phyloP scores from a whole-genome alignment of 2,797 vertebrate genomes.

The Epinephelus malabaricus region DNA sequence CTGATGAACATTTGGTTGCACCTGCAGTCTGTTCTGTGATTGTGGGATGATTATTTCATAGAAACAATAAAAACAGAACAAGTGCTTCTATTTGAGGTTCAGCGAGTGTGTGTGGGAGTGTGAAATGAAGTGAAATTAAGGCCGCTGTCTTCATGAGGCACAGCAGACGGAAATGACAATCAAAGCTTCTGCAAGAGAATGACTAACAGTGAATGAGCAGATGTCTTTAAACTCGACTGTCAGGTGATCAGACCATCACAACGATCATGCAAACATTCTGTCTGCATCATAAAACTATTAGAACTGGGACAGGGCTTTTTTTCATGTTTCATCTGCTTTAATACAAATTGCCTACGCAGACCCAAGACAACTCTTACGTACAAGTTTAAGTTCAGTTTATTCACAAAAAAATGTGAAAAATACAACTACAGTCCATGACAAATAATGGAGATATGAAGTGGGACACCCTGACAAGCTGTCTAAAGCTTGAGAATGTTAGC shows the following conservation, averaged over 20 bases:
- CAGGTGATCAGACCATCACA: neutral
- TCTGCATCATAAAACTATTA: neutral
- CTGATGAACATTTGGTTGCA: constrained; percentile 1
- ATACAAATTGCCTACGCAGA: neutral
- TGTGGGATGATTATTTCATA: neutral
- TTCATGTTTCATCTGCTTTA: neutral
- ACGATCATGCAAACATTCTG: neutral
- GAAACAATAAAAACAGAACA: constrained; percentile 12
- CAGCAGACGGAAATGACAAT: neutral
- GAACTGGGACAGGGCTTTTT: neutral
- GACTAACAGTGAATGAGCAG: too few species aligned
- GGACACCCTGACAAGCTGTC: too few species aligned
- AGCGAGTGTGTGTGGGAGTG: constrained; percentile 22
- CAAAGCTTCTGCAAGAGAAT: neutral
- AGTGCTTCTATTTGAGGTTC: constrained; percentile 18
- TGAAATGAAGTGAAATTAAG: constrained; percentile 13
- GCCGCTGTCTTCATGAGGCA: neutral
- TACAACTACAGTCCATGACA: too few species aligned
- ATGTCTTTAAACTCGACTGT: too few species aligned
- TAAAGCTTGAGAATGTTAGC: too few species aligned
- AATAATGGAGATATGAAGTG: too few species aligned
- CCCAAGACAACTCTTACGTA: neutral
- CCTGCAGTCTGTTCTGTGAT: constrained; percentile 22
- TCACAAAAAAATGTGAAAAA: too few species aligned
- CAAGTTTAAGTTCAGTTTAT: too few species aligned